These are phyloP conservation scores for Catajapyx aquilonaris DNA, from an alignment of 1,140 invertebrate genomes.

Conservation along the genomic window DNA sequence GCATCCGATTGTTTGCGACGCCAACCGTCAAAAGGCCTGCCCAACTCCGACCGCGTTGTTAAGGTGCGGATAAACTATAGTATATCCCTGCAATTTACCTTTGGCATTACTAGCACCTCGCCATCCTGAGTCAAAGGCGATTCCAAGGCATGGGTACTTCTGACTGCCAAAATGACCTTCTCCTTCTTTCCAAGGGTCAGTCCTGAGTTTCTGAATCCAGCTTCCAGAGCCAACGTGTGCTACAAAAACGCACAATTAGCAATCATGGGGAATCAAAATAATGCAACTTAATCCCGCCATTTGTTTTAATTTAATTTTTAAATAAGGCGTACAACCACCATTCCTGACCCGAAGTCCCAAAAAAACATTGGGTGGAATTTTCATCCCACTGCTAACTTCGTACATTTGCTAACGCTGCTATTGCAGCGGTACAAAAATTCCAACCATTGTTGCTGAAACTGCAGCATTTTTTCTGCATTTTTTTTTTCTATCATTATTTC, in stretches of 20 bases:
- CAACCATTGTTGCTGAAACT: neutral
- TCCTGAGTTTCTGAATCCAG: constrained; percentile 30
- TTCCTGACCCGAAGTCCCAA: neutral
- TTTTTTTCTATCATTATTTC: neutral
- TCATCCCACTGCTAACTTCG: neutral
- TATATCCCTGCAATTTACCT: constrained; percentile 15
- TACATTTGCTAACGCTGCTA: neutral
- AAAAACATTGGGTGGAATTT: neutral
- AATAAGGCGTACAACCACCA: neutral
- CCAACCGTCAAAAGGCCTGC: too few relatives aligned
- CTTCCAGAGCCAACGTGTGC: constrained; percentile 22
- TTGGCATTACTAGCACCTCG: constrained; percentile 16
- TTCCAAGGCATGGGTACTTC: constrained; percentile 24
- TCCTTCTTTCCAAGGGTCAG: constrained; percentile 25
- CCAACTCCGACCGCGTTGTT: too few relatives aligned
- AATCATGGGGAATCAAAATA: neutral
- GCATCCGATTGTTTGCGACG: too few relatives aligned
- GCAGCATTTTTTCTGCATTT: neutral
- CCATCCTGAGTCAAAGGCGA: constrained; percentile 20
- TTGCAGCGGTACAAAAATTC: neutral
- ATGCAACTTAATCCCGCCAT: neutral
- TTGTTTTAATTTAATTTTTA: too few relatives aligned
- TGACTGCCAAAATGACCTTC: constrained; percentile 25
- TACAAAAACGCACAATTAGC: constrained; percentile 11
- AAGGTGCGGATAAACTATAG: too few relatives aligned